Base-by-base conservation (phyloP, 2,888 invertebrate genomes). In the Chrysopilus asiliformis region DNA sequence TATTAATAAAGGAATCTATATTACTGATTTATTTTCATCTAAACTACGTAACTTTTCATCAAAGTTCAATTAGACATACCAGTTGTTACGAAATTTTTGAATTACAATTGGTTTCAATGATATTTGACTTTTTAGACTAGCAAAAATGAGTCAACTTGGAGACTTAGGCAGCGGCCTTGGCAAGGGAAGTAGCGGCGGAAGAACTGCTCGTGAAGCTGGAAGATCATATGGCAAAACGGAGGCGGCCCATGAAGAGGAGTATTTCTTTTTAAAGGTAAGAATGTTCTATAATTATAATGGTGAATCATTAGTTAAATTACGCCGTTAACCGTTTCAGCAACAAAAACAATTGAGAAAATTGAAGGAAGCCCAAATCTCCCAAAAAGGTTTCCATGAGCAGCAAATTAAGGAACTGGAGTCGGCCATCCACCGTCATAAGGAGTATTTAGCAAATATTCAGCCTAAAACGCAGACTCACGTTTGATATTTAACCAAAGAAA, bases 341-440 rank as follows among this genome's bases (percentile, higher is more conserved):
- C 22, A 22, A 22, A 10, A 22, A 22, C 22, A 22, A 10, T 10
- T 22, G 22, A 22, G 10, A 22, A 22, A 22, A 10, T 22, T 22
- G 22, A 22, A 22, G 22, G 10, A 10, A 7, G 10, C 7, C 22
- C 22, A 22, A 22, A 68, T 73, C 45, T 75, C 81, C 49, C 87
- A 89, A 64, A 81, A 86, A 31, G 64, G 69, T 27, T 86, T 86
- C 64, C 89, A 89, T 52, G 74, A 86, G 61, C 80, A 83, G 47
- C 83, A 86, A 61, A 85, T 90, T 51, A 80, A 84, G 55, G 79
- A 81, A 47, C 87, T 87, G 52, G 77, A 87, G 58, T 84, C 85
- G 45, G 86, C 86, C 10, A 84, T 90, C 51, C 60, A 71, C 41
- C 81, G 86, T 41, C 83, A 86, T 56, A 80, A 82, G 67, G 51